phyloP scores from a whole-genome alignment of 2,113 vertebrate genomes.

The Anarrhichthys ocellatus region DNA sequence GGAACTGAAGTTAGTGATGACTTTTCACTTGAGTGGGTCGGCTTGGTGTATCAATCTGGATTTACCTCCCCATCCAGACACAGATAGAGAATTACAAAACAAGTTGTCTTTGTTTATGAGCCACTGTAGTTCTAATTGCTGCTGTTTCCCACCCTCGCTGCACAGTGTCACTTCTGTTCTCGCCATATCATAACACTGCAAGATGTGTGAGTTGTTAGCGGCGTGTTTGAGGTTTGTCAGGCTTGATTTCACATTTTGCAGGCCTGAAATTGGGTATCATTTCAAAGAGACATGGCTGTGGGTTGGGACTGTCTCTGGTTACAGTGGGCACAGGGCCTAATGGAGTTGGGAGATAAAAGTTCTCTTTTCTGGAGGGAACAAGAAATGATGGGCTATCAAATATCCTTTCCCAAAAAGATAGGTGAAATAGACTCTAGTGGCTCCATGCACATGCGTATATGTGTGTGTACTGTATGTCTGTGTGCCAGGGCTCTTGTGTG shows the following conservation, averaged over 20 bases:
- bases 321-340: slow-evolving; percentile 58
- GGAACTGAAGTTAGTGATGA: slow-evolving; percentile 20
- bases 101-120: slow-evolving; percentile 35
- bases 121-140: slow-evolving; percentile 36
- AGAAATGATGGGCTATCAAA: slow-evolving; percentile 46
- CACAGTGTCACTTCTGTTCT: slow-evolving; percentile 33
- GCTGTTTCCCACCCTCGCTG: slow-evolving; percentile 11
- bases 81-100: slow-evolving; percentile 3
- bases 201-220: slow-evolving; percentile 44
- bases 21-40: slow-evolving; percentile 37
- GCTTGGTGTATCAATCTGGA: slow-evolving; percentile 46
- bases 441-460: neutral
- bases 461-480: neutral
- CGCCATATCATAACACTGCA: slow-evolving; percentile 20
- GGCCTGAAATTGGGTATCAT: slow-evolving; percentile 47
- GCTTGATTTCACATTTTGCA: slow-evolving; percentile 55
- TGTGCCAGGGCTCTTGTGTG: neutral
- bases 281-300: slow-evolving; percentile 46
- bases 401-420: slow-evolving; percentile 33
- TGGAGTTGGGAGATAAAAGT: slow-evolving; percentile 57
- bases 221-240: slow-evolving; percentile 44
- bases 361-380: slow-evolving; percentile 40
- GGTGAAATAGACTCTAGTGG: slow-evolving; percentile 48
- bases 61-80: slow-evolving; percentile 34
- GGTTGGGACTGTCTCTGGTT: slow-evolving; percentile 48